Conservation (phyloP, 1,140 invertebrate species). For the Trichonephila inaurata region DNA sequence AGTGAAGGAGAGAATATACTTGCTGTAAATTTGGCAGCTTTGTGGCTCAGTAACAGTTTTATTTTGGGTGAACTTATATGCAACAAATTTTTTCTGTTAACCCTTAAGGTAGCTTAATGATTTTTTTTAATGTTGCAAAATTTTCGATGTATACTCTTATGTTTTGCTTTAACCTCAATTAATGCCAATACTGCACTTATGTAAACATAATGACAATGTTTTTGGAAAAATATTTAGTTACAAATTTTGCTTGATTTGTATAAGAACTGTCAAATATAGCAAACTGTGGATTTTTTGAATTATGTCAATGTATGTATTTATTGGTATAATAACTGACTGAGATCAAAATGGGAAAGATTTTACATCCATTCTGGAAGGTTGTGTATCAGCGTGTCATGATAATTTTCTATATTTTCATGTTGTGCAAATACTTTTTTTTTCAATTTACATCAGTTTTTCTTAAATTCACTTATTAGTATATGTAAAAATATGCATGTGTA, state of each 20-base stretch:
- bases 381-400: not conserved
- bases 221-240: not conserved
- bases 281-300: not conserved
- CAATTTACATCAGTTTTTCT: slow-evolving; percentile 10
- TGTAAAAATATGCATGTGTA: not conserved
- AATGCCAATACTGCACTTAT: not conserved
- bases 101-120: no score
- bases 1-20: no score
- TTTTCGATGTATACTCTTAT: no score
- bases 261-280: no score
- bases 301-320: no score
- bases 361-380: not conserved
- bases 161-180: not conserved
- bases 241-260: not conserved
- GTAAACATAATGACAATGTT: not conserved
- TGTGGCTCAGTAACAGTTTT: no score
- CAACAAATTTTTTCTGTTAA: no score
- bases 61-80: no score
- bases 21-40: no score
- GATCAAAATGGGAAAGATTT: not conserved
- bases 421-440: not conserved
- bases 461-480: not conserved
- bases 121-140: no score
- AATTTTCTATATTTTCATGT: not conserved
- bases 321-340: not conserved